phyloP scores from a whole-genome alignment of 2,113 vertebrate species.

The Bubo bubo region DNA sequence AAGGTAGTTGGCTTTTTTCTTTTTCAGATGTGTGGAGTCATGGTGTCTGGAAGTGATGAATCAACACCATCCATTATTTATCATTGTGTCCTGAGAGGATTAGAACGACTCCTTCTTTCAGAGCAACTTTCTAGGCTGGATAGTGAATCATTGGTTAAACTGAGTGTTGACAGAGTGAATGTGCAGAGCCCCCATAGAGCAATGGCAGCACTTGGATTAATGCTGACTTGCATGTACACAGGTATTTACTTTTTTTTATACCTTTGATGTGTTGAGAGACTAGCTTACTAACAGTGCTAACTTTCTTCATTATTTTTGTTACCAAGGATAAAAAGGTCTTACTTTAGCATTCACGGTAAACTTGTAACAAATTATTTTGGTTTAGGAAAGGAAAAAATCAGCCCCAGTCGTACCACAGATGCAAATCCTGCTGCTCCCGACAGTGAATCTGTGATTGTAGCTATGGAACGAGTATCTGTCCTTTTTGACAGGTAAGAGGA shows the following conservation, averaged over 20 bases:
- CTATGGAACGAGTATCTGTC: slow-evolving; percentile 97
- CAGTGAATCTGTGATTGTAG: slow-evolving; percentile 95
- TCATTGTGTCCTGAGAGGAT: slow-evolving; percentile 92
- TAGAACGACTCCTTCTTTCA: slow-evolving; percentile 94
- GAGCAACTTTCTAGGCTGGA: slow-evolving; percentile 94
- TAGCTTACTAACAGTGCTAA: background rate
- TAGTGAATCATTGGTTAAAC: slow-evolving; percentile 90
- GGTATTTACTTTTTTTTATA: slow-evolving; percentile 73
- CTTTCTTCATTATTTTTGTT: background rate
- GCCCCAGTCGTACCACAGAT: slow-evolving; percentile 83
- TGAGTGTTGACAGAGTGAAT: slow-evolving; percentile 95
- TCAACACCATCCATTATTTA: slow-evolving; percentile 91
- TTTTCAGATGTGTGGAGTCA: slow-evolving; percentile 89
- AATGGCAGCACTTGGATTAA: slow-evolving; percentile 95
- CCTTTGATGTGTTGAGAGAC: background rate
- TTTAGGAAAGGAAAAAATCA: slow-evolving; percentile 95
- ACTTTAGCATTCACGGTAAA: background rate
- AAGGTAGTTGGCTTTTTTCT: background rate
- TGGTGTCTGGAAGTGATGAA: slow-evolving; percentile 94
- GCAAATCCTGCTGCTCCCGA: slow-evolving; percentile 85
- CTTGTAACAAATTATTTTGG: background rate
- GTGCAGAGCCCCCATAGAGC: slow-evolving; percentile 95
- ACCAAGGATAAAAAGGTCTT: background rate
- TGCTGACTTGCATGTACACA: slow-evolving; percentile 99
- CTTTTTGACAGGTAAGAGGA: slow-evolving; percentile 93